phyloP scores from a whole-genome alignment of 1,140 invertebrate genomes.

The Lithobius niger region DNA sequence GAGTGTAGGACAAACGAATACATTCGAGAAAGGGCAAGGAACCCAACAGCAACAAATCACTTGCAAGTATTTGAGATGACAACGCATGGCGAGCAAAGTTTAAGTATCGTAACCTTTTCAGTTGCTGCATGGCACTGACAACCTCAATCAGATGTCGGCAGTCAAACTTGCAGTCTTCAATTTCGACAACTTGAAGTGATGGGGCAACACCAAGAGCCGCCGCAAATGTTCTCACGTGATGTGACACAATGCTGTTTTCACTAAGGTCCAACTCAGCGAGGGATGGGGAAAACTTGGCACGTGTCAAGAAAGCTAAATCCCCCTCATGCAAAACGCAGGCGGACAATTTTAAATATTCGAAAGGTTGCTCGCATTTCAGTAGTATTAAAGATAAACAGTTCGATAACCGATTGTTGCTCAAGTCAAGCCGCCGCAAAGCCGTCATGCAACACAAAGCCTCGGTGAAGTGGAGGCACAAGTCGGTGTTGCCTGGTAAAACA shows the following conservation, averaged over 20 bases:
- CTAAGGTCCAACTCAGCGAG: background rate
- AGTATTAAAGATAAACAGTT: background rate
- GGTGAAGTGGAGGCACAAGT: background rate
- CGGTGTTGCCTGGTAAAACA: background rate
- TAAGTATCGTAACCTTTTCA: background rate
- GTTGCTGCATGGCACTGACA: background rate
- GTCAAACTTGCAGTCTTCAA: slow-evolving; percentile 4
- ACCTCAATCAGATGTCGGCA: background rate
- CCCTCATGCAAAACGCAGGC: background rate
- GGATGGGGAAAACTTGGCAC: background rate
- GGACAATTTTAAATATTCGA: slow-evolving; percentile 5
- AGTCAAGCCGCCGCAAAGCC: background rate
- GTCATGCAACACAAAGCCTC: background rate
- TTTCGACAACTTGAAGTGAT: background rate
- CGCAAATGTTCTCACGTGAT: background rate
- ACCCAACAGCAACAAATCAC: background rate
- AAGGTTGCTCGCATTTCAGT: too few species aligned
- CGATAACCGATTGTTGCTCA: slow-evolving; percentile 2
- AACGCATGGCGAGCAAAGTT: background rate
- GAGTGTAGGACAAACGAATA: background rate
- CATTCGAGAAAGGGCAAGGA: background rate
- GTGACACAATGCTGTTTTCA: background rate
- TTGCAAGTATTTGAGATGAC: background rate
- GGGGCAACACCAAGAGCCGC: background rate
- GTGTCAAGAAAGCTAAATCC: background rate